phyloP scores from a whole-genome alignment of 2,888 invertebrate species.

The Nemapogon koenigi region DNA sequence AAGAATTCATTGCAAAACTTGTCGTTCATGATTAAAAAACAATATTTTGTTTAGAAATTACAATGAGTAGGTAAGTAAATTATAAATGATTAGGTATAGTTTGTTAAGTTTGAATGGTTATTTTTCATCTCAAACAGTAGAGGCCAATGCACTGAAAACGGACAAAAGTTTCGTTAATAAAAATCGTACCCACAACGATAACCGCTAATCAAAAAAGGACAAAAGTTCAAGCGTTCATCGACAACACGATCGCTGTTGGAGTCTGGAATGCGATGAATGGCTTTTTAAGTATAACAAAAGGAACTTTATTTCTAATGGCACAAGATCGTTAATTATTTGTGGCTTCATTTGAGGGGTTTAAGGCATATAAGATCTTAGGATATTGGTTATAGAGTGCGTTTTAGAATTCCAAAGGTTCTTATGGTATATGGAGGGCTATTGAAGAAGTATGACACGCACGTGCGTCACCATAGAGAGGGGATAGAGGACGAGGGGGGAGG shows the following conservation, averaged over 20 bases:
- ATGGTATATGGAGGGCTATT: conserved; percentile 14
- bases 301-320: conserved; percentile 41
- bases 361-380: conserved; percentile 29
- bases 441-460: conserved; percentile 45
- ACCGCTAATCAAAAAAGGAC: conserved; percentile 55
- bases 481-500: conserved; percentile 19
- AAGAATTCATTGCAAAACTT: too few species aligned
- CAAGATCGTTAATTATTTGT: conserved; percentile 48
- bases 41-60: too few species aligned
- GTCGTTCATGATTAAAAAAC: too few species aligned
- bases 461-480: conserved; percentile 30
- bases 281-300: conserved; percentile 31
- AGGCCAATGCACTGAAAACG: conserved; percentile 10
- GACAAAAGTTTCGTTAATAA: conserved; percentile 30
- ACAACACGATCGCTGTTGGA: conserved; percentile 37
- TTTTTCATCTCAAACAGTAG: conserved; percentile 1
- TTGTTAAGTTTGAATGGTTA: too few species aligned
- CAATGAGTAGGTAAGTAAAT: too few species aligned
- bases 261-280: conserved; percentile 34
- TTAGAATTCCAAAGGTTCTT: conserved; percentile 26
- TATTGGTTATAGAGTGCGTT: conserved; percentile 29
- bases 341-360: conserved; percentile 21
- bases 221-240: conserved; percentile 55
- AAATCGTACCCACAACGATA: conserved; percentile 38
- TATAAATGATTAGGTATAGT: too few species aligned